Evolutionary conservation across 1,140 invertebrate genomes (phyloP).

Genomic region (Marisa cornuarietis): DNA sequence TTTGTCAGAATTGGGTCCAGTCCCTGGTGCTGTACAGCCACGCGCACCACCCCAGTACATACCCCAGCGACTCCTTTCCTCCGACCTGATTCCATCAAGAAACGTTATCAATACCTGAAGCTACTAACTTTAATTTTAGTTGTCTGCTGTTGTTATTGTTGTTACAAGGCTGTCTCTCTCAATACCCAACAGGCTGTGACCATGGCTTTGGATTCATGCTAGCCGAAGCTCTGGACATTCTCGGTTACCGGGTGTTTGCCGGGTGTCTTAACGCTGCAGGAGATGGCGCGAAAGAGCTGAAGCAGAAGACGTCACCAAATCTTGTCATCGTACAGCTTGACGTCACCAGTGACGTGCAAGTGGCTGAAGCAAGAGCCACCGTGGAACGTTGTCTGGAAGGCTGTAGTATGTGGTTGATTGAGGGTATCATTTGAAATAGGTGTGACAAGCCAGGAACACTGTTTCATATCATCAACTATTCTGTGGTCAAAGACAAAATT

Average conservation of each 20-base stretch:
- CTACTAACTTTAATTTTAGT: too few species aligned
- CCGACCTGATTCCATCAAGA: too few species aligned
- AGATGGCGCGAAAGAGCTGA: constrained; percentile 53
- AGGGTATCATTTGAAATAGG: too few species aligned
- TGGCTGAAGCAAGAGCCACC: constrained; percentile 23
- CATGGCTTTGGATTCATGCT: constrained; percentile 48
- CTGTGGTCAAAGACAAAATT: background rate
- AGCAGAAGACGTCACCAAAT: constrained; percentile 23
- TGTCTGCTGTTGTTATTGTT: too few species aligned
- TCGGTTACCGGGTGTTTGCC: constrained; percentile 70
- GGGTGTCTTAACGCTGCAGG: constrained; percentile 72
- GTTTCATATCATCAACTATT: background rate
- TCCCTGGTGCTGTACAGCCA: too few species aligned
- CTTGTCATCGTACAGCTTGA: constrained; percentile 40
- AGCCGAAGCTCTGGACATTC: constrained; percentile 56
- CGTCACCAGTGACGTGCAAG: constrained; percentile 40
- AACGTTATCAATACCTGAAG: too few species aligned
- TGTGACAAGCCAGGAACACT: too few species aligned
- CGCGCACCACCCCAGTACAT: too few species aligned
- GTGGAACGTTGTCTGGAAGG: constrained; percentile 1
- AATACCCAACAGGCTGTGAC: constrained; percentile 30
- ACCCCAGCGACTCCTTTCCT: too few species aligned
- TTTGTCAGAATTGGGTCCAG: too few species aligned
- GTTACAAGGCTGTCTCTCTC: background rate
- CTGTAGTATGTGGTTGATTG: too few species aligned